Conservation (phyloP, 2,888 invertebrate species). For the Drosophila incognita region DNA sequence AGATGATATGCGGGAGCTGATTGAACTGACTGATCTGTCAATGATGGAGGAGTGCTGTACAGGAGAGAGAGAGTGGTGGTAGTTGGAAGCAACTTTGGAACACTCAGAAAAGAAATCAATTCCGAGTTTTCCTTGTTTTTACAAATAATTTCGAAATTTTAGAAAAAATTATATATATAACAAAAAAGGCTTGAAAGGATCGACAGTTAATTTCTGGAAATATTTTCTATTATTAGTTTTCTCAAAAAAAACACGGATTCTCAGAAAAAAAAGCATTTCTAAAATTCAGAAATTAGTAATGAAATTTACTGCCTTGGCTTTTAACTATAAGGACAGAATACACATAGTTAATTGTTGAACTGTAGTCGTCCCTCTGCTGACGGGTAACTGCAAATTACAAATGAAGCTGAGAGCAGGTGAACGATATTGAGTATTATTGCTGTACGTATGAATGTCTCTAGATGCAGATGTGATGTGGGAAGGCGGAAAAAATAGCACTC, state of each 20-base stretch:
- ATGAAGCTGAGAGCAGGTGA: background rate
- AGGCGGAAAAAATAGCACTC: background rate
- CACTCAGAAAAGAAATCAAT: background rate
- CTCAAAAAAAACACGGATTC: too few relatives aligned
- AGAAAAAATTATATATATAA: background rate
- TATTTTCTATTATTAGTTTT: too few relatives aligned
- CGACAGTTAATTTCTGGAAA: background rate
- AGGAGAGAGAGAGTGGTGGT: constrained; percentile 5
- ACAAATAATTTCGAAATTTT: background rate
- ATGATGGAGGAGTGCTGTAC: constrained; percentile 18
- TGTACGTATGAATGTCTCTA: background rate
- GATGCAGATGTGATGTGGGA: background rate
- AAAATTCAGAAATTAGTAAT: too few relatives aligned
- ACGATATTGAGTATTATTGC: background rate
- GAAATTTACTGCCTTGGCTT: too few relatives aligned
- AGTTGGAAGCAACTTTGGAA: background rate
- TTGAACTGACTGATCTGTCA: constrained; percentile 4
- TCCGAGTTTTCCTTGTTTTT: background rate
- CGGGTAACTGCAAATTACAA: constrained; percentile 1
- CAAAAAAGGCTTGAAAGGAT: background rate
- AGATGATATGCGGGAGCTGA: constrained; percentile 31
- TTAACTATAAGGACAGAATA: background rate
- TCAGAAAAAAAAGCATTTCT: too few relatives aligned
- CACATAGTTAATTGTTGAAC: background rate
- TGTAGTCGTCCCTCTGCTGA: background rate